Evolutionary conservation across 1,140 invertebrate genomes (phyloP).

Genomic region (Hyposmocoma kahamanoa): DNA sequence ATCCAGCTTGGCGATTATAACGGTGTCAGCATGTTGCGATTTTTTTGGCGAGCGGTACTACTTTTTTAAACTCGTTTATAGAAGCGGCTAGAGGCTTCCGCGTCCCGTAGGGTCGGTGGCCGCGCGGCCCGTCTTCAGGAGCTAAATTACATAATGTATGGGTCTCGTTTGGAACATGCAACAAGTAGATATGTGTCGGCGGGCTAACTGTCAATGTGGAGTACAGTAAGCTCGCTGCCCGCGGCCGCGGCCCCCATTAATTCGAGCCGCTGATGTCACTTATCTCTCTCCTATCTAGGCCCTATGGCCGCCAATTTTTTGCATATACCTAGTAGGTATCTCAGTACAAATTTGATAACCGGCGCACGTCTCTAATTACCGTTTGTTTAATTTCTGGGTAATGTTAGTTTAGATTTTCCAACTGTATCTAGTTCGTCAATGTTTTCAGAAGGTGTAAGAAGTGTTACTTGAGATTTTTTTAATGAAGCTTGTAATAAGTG

Average conservation of each 20-base stretch:
- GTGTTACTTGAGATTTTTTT: not conserved
- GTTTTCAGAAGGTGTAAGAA: not conserved
- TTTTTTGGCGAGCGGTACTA: slow-evolving; percentile 74
- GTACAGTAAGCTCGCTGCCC: slow-evolving; percentile 70
- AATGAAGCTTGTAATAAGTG: not conserved
- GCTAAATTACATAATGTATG: slow-evolving; percentile 74
- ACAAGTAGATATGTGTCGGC: slow-evolving; percentile 74
- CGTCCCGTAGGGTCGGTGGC: slow-evolving; percentile 71
- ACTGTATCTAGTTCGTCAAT: not conserved
- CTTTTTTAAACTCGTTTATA: slow-evolving; percentile 75
- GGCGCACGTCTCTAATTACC: slow-evolving; percentile 56
- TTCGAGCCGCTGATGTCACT: slow-evolving; percentile 72
- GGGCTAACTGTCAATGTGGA: slow-evolving; percentile 73
- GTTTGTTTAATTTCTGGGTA: slow-evolving; percentile 33
- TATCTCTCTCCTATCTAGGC: slow-evolving; percentile 71
- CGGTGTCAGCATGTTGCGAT: slow-evolving; percentile 75
- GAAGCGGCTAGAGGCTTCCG: slow-evolving; percentile 71
- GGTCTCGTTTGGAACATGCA: slow-evolving; percentile 68
- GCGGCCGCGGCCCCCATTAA: slow-evolving; percentile 72
- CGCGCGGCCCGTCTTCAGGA: slow-evolving; percentile 63
- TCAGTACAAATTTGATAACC: slow-evolving; percentile 61
- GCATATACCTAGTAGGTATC: slow-evolving; percentile 40
- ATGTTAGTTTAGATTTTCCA: slow-evolving; percentile 30
- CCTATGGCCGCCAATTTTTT: slow-evolving; percentile 71
- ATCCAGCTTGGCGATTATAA: slow-evolving; percentile 74